Evolutionary conservation across 2,113 vertebrate genomes (phyloP).

Genomic region (Leucopternis melanops): DNA sequence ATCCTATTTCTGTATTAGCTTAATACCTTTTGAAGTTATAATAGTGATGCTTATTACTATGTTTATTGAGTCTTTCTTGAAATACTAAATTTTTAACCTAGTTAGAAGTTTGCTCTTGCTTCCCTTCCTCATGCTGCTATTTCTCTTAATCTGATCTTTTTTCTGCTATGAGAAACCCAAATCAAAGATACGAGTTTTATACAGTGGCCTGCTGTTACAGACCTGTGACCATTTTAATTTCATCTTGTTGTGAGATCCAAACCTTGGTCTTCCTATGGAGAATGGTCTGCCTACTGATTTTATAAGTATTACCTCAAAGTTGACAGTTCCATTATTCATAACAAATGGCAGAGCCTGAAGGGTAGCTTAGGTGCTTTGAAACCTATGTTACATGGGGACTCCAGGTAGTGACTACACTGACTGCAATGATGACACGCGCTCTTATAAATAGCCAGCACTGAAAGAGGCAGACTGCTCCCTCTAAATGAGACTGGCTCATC

Average conservation of each 20-base stretch:
- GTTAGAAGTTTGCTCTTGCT: not conserved
- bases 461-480: not conserved
- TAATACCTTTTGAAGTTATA: not conserved
- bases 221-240: not conserved
- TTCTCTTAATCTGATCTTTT: not conserved
- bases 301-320: not conserved
- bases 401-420: not conserved
- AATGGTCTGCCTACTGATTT: not conserved
- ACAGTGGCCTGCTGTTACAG: not conserved
- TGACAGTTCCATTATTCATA: not conserved
- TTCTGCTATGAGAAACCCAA: not conserved
- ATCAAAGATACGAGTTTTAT: not conserved
- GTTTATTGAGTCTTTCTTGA: not conserved
- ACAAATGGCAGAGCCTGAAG: not conserved
- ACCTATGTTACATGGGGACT: not conserved
- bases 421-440: fast-evolving
- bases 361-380: not conserved
- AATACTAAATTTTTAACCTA: not conserved
- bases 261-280: not conserved
- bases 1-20: not conserved
- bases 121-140: not conserved
- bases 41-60: not conserved
- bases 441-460: not conserved
- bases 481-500: not conserved
- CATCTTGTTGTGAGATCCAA: not conserved